These are phyloP conservation scores for Anarhynchus alexandrinus DNA, from an alignment of 2,113 vertebrate genomes.

Conservation along the genomic window DNA sequence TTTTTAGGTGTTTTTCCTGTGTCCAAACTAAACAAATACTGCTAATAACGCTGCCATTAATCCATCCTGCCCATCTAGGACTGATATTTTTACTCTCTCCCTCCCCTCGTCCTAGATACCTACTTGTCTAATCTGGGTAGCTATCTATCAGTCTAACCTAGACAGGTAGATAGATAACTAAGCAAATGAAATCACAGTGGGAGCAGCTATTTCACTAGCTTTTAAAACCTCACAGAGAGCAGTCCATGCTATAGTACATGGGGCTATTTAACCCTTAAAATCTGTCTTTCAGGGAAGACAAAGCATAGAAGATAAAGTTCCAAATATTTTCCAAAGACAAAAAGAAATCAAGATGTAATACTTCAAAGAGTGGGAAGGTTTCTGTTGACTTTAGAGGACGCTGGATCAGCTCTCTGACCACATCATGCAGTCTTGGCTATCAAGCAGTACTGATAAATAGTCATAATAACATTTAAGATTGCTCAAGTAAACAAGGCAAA, in stretches of 20 bases:
- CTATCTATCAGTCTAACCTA: not conserved
- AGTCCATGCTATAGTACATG: not conserved
- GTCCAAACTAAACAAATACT: not conserved
- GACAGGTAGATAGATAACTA: not conserved
- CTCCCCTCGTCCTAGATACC: not conserved
- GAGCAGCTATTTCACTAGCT: not conserved
- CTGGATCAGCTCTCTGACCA: not conserved
- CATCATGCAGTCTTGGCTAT: not conserved
- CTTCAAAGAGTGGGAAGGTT: not conserved
- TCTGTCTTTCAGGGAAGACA: not conserved
- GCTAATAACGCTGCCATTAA: not conserved
- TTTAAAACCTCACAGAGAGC: not conserved
- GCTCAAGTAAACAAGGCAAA: not conserved
- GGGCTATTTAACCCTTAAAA: not conserved
- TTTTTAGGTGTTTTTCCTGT: not conserved
- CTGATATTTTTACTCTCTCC: not conserved
- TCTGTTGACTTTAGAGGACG: not conserved
- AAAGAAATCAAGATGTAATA: not conserved
- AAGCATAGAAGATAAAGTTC: not conserved
- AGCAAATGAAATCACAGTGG: not conserved
- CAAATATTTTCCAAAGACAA: not conserved
- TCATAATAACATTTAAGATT: not conserved
- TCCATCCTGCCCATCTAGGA: not conserved
- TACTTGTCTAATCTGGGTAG: not conserved
- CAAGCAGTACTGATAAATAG: not conserved